phyloP scores from a whole-genome alignment of 2,797 vertebrate species.

The Lemur catta region DNA sequence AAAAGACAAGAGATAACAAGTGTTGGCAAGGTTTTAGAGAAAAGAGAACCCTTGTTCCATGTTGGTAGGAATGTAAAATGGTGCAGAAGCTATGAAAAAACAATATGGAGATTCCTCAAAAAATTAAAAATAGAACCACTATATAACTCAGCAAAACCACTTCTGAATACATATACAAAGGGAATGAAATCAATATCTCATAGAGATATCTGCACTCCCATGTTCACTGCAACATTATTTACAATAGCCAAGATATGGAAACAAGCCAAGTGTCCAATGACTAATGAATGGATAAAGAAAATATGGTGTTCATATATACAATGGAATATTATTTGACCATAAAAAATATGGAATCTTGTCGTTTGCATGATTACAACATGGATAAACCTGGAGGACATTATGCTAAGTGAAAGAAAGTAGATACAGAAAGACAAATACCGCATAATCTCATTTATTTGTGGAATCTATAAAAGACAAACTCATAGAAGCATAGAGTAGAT shows the following conservation, averaged over 20 bases:
- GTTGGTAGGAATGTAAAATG: background rate
- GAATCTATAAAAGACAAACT: background rate
- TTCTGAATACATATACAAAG: background rate
- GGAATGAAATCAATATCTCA: background rate
- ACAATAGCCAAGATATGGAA: background rate
- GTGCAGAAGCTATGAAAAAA: no score
- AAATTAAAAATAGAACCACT: background rate
- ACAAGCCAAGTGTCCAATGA: background rate
- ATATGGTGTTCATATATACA: background rate
- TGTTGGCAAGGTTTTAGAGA: background rate
- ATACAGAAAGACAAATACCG: background rate
- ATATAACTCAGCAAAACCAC: background rate
- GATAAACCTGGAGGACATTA: background rate
- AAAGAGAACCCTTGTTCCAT: background rate
- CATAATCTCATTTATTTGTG: background rate
- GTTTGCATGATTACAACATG: background rate
- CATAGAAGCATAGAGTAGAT: background rate
- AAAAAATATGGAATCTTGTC: background rate
- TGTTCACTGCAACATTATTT: background rate
- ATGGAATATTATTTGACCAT: background rate
- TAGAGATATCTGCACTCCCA: background rate
- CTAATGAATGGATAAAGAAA: background rate
- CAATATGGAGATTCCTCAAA: no score
- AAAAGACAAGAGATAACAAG: background rate
- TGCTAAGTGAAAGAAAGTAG: background rate